Base-by-base conservation (phyloP, 2,888 invertebrate genomes). In the Parnassius glacialis region DNA sequence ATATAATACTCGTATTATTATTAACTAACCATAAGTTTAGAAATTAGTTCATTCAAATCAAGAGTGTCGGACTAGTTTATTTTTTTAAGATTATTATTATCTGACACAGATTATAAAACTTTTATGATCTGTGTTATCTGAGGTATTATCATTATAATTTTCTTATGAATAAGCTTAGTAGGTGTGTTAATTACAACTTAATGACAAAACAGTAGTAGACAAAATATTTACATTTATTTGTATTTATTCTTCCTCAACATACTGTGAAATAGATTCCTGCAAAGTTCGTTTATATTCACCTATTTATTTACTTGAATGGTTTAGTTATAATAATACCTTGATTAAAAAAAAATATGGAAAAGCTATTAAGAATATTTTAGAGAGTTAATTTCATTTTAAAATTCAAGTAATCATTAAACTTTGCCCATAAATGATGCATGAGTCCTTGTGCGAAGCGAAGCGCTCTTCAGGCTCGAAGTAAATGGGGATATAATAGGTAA, bases 341-440 rank as follows among this genome's bases (percentile, higher is more conserved):
- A 48, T 48, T 5, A 48, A 48, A 2, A 48, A 47, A 9, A 9
- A 20, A 9, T 9, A 48, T 13, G n/a, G 43, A 56, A 42, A 58
- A 65, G 55, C 53, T 25, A 61, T 57, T 16, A 48, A 48, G 13
- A 52, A 62, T 44, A 43, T 56, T 57, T 50, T 44, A 55, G 69
- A 75, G 76, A 78, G 78, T 78, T 78, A 75, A 78, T 81, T 79
- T 73, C 74, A 74, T 80, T 80, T 79, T 82, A 84, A 86, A 87
- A 84, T 82, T 85, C 80, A 77, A 73, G 74, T 78, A 86, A 84
- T 80, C 83, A 82, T 85, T 84, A 74, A 89, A 90, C 87, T 90
- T 89, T 82, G 80, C 81, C 84, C 87, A 89, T 88, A 89, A 89
- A 89, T 84, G 88, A 84, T 81, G 83, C 82, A 84, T 87, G 85